A percentile compares a stretch with the other conserved stretches of the same genome.
These are phyloP conservation scores for Heliconius congener DNA, from an alignment of 1,140 invertebrate species.

Conservation along the genomic window DNA sequence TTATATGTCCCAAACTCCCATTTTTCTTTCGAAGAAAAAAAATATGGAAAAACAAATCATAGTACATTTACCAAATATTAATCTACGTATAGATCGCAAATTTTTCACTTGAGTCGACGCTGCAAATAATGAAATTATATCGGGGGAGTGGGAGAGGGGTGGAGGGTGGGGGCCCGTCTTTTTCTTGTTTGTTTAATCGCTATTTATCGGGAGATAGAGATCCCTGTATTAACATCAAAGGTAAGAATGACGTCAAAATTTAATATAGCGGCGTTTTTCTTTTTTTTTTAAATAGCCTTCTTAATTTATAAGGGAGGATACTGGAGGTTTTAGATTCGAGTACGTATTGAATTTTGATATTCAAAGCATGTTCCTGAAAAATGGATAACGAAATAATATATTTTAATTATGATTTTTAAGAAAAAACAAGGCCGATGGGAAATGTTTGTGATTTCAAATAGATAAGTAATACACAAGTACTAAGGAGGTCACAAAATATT, in stretches of 20 bases:
- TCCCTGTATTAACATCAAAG: slow-evolving; percentile 66
- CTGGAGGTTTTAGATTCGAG: slow-evolving; percentile 1
- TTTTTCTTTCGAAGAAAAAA: no score
- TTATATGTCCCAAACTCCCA: no score
- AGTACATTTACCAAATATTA: neutral
- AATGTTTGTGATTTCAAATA: no score
- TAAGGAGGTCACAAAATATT: no score
- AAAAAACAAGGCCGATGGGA: no score
- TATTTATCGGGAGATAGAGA: slow-evolving; percentile 68
- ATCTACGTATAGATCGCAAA: slow-evolving; percentile 28
- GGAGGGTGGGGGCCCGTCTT: slow-evolving; percentile 30
- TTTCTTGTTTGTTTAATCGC: slow-evolving; percentile 69
- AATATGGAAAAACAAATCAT: neutral
- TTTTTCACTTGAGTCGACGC: slow-evolving; percentile 28
- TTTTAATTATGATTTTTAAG: neutral
- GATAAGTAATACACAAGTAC: no score
- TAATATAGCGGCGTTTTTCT: slow-evolving; percentile 42
- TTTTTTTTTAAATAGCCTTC: slow-evolving; percentile 8
- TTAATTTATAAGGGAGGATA: slow-evolving; percentile 13
- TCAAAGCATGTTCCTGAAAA: neutral
- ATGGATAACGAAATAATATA: neutral
- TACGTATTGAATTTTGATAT: slow-evolving; percentile 13
- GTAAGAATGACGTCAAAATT: slow-evolving; percentile 62
- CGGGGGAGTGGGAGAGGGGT: slow-evolving; percentile 36
- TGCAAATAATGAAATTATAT: slow-evolving; percentile 70